phyloP scores from a whole-genome alignment of 2,113 vertebrate genomes.

The Synodontis membranacea region DNA sequence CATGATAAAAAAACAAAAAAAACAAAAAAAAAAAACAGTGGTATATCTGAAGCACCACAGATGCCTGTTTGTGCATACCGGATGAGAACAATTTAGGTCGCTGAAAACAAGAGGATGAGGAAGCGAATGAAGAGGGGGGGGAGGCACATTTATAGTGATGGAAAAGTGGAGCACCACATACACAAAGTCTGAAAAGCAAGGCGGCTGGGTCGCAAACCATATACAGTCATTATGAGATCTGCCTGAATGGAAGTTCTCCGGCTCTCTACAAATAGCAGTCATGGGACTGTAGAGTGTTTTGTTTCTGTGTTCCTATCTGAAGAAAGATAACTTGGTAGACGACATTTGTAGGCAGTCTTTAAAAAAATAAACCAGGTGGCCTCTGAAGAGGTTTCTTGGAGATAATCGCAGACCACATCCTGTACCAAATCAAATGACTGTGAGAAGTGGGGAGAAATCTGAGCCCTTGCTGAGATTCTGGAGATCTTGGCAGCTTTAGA shows the following conservation, averaged over 20 bases:
- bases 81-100: constrained; percentile 17
- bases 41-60: constrained; percentile 17
- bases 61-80: constrained; percentile 29
- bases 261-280: background rate
- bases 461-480: background rate
- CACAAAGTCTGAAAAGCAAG: constrained; percentile 3
- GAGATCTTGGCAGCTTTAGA: background rate
- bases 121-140: background rate
- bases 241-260: background rate
- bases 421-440: background rate
- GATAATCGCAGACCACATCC: background rate
- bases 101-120: constrained; percentile 8
- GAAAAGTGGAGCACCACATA: background rate
- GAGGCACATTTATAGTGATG: background rate
- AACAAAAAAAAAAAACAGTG: constrained; percentile 1
- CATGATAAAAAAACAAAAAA: background rate
- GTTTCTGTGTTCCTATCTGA: background rate
- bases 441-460: background rate
- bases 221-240: background rate
- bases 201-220: background rate
- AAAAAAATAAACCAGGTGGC: background rate
- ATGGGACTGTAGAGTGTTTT: background rate
- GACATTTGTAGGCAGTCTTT: background rate
- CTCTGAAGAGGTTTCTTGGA: background rate
- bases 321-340: no score